A percentile compares a stretch with the other conserved stretches of the same genome.
Conservation (phyloP, 2,113 vertebrate species). For the Desmodus rotundus region DNA sequence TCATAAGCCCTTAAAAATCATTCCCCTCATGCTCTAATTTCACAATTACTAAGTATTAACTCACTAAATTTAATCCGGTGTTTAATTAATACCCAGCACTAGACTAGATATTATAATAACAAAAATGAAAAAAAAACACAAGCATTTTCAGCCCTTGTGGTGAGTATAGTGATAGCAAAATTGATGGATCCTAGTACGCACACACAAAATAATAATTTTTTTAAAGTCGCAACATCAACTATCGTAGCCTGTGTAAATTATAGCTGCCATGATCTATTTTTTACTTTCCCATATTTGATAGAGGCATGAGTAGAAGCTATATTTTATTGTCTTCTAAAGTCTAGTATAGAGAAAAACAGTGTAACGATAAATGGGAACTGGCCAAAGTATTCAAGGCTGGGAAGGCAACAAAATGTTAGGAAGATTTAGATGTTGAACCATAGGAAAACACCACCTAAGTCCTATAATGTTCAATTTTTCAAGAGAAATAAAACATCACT, state of each 20-base stretch:
- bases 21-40: not conserved
- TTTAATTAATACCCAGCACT: not conserved
- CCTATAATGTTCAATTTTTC: not conserved
- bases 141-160: not conserved
- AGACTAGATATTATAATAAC: not conserved
- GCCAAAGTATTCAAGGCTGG: not conserved
- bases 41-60: not conserved
- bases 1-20: not conserved
- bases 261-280: not conserved
- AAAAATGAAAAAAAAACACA: not conserved
- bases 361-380: not conserved
- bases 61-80: not conserved
- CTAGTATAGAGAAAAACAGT: not conserved
- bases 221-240: not conserved
- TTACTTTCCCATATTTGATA: not conserved
- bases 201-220: not conserved
- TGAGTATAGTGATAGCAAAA: not conserved
- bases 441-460: not conserved
- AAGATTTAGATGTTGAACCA: not conserved
- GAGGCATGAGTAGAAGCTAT: not conserved
- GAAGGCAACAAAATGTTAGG: not conserved
- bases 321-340: not conserved
- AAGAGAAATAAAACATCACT: not conserved
- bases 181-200: not conserved
- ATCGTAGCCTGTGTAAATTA: not conserved